Conservation (phyloP, 2,797 vertebrate genomes). For the Mormyrus proboscirostris region DNA sequence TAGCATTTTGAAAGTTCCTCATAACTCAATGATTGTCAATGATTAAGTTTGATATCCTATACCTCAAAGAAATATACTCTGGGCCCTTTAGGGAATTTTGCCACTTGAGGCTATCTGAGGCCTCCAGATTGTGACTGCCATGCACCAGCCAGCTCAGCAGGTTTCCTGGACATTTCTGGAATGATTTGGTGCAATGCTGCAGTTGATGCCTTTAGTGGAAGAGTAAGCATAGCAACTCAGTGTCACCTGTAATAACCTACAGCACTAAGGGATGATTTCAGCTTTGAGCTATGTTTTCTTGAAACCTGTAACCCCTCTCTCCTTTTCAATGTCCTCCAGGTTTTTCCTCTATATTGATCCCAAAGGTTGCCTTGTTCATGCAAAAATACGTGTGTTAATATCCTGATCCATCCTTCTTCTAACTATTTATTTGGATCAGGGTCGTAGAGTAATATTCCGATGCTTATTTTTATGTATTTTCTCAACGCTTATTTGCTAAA, state of each 20-base stretch:
- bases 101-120: not conserved
- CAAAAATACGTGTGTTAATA: conserved; percentile 36
- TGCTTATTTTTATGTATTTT: conserved; percentile 26
- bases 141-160: not conserved
- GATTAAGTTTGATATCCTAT: not conserved
- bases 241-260: not conserved
- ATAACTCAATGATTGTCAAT: not conserved
- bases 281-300: not conserved
- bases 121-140: conserved; percentile 5
- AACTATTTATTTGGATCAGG: not conserved
- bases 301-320: too few species aligned
- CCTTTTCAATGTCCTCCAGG: conserved; percentile 17
- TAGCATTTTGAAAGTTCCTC: not conserved
- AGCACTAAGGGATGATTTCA: not conserved
- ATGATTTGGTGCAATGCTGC: not conserved
- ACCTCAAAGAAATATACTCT: not conserved
- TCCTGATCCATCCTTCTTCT: conserved; percentile 28
- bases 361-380: not conserved
- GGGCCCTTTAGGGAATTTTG: not conserved
- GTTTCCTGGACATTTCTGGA: not conserved
- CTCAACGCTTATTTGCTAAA: conserved; percentile 9
- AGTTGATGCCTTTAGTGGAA: conserved; percentile 9
- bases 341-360: conserved; percentile 17
- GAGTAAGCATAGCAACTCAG: not conserved
- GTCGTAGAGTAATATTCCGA: not conserved